Conservation (phyloP, 2,888 invertebrate genomes). For the Pharmacophagus antenor region DNA sequence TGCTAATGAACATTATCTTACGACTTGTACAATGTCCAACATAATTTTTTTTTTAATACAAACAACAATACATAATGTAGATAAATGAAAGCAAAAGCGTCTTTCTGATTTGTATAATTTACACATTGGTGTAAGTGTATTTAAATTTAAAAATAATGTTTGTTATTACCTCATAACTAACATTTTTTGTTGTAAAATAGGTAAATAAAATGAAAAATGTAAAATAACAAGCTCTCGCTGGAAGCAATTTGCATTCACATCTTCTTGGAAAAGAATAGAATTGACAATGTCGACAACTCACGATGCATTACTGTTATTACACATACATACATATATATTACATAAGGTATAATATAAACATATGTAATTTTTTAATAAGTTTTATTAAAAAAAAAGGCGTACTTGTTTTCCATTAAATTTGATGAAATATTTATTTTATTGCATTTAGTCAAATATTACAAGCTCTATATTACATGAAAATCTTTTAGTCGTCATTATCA, state of each 20-base stretch:
- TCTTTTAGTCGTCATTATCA: too few relatives aligned
- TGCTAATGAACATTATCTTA: too few relatives aligned
- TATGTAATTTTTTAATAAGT: not conserved
- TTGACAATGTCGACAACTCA: not conserved
- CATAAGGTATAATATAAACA: not conserved
- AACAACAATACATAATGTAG: too few relatives aligned
- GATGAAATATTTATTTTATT: too few relatives aligned
- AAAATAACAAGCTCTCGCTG: not conserved
- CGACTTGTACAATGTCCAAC: too few relatives aligned
- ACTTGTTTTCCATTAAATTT: too few relatives aligned
- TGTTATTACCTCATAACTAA: not conserved
- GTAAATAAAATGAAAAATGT: not conserved
- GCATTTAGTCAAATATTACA: too few relatives aligned
- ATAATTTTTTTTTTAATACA: too few relatives aligned
- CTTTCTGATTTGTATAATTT: too few relatives aligned
- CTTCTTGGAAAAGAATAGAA: constrained; percentile 19
- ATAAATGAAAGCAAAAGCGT: too few relatives aligned
- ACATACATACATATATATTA: not conserved
- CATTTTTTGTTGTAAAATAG: not conserved
- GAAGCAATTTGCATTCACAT: constrained; percentile 16
- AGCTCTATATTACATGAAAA: too few relatives aligned
- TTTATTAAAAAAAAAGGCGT: not conserved
- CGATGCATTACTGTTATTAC: not conserved
- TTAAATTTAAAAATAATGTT: not conserved
- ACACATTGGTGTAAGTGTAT: too few relatives aligned